Evolutionary conservation across 2,113 vertebrate genomes (phyloP).

Genomic region (Ictalurus punctatus): DNA sequence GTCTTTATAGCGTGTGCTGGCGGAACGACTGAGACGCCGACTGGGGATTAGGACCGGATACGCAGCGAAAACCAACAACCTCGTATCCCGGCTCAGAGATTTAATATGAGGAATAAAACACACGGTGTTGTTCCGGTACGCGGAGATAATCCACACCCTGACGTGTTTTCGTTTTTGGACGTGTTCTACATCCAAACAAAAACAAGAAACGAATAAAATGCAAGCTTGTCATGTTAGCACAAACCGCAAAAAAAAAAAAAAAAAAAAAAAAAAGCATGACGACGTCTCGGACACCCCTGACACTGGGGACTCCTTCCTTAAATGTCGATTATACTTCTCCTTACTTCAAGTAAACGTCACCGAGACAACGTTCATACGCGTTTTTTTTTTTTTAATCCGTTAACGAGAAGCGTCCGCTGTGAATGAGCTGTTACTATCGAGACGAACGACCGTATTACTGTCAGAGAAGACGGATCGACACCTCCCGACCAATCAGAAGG

Average conservation of each 20-base stretch:
- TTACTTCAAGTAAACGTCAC: not conserved
- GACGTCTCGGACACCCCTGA: not conserved
- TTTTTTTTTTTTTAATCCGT: not conserved
- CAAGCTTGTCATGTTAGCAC: not conserved
- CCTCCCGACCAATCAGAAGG: not conserved
- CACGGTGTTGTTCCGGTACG: not conserved
- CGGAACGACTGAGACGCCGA: slow-evolving; percentile 24
- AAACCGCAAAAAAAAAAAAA: not conserved
- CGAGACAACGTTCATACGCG: not conserved
- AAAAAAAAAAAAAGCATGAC: not conserved
- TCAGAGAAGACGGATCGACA: not conserved
- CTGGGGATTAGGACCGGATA: slow-evolving; percentile 50
- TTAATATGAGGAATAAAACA: not conserved
- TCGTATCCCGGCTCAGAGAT: slow-evolving; percentile 56
- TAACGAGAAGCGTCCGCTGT: not conserved
- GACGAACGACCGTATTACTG: not conserved
- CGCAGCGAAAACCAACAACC: slow-evolving; percentile 45
- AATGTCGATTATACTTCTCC: not conserved
- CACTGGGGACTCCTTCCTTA: not conserved
- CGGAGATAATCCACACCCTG: not conserved
- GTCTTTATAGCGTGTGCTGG: not conserved
- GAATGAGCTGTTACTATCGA: not conserved
- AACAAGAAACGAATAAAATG: too few species aligned
- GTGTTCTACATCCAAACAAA: not conserved
- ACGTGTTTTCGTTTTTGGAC: not conserved